Percentiles rank a stretch among this genome's conserved stretches.
These are phyloP conservation scores for Cotesia congregata DNA, from an alignment of 2,888 invertebrate species.

Conservation along the genomic window DNA sequence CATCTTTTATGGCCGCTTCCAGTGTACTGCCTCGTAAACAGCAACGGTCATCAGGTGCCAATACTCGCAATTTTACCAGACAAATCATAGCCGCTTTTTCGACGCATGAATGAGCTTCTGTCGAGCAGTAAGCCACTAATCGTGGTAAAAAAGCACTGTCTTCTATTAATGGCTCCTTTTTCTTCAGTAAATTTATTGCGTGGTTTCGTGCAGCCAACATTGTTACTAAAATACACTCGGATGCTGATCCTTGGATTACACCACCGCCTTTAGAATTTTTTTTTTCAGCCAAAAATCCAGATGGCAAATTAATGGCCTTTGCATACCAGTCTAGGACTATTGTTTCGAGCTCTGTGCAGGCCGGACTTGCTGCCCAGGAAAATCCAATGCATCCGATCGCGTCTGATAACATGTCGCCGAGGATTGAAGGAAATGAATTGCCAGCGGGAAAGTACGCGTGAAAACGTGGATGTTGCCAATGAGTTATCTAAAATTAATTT, in stretches of 20 bases:
- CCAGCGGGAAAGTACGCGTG: conserved; percentile 99
- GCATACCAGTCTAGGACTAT: conserved; percentile 89
- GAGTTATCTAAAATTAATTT: conserved; percentile 74
- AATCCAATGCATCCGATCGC: conserved; percentile 98
- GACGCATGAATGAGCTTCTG: conserved; percentile 82
- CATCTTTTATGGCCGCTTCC: conserved; percentile 78
- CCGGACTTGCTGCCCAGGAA: conserved; percentile 92
- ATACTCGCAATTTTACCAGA: conserved; percentile 79
- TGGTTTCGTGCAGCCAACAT: conserved; percentile 83
- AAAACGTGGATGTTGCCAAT: conserved; percentile 99
- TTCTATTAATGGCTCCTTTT: conserved; percentile 70
- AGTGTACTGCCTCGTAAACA: conserved; percentile 77
- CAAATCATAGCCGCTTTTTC: conserved; percentile 86
- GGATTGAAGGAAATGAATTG: conserved; percentile 95
- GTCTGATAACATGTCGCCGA: conserved; percentile 97
- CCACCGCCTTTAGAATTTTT: conserved; percentile 81
- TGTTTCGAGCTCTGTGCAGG: conserved; percentile 88
- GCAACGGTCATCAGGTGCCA: conserved; percentile 80
- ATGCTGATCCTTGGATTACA: conserved; percentile 86
- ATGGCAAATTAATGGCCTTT: conserved; percentile 81
- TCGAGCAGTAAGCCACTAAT: conserved; percentile 82
- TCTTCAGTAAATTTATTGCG: conserved; percentile 79
- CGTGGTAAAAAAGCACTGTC: conserved; percentile 83
- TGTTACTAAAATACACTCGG: conserved; percentile 84
- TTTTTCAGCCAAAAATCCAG: conserved; percentile 74